Percentiles rank a stretch among this genome's conserved stretches.
Conservation (phyloP, 2,797 vertebrate species). For the Phalanger gymnotis region DNA sequence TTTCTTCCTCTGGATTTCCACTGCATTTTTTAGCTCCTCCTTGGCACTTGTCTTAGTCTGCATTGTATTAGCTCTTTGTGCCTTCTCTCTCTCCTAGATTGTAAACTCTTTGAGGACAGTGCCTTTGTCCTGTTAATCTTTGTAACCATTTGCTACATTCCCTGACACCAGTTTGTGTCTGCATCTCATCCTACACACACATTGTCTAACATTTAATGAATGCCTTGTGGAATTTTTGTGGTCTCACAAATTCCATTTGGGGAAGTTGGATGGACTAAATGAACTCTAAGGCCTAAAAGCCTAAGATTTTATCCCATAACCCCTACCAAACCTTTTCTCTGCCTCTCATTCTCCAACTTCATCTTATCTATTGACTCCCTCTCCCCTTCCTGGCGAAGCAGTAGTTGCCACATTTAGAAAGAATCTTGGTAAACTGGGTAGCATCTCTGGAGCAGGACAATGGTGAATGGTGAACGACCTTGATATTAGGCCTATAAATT, state of each 20-base stretch:
- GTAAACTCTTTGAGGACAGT: not conserved
- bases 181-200: not conserved
- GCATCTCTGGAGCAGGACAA: not conserved
- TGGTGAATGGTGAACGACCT: not conserved
- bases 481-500: not conserved
- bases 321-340: not conserved
- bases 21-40: not conserved
- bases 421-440: not conserved
- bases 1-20: not conserved
- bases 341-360: not conserved
- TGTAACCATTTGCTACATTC: not conserved
- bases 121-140: not conserved
- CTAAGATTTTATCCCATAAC: not conserved
- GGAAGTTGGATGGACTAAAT: not conserved
- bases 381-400: not conserved
- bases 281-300: not conserved
- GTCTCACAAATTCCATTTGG: not conserved
- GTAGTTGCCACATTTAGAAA: not conserved
- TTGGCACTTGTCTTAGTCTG: not conserved
- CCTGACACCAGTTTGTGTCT: not conserved
- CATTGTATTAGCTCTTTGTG: not conserved
- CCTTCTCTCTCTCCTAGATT: not conserved
- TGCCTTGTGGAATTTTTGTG: not conserved
- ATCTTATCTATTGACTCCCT: too few species aligned
- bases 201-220: not conserved